Percentiles rank a stretch among this genome's conserved stretches.
These are phyloP conservation scores for Sphyrna mokarran DNA, from an alignment of 2,113 vertebrate species.

Conservation along the genomic window DNA sequence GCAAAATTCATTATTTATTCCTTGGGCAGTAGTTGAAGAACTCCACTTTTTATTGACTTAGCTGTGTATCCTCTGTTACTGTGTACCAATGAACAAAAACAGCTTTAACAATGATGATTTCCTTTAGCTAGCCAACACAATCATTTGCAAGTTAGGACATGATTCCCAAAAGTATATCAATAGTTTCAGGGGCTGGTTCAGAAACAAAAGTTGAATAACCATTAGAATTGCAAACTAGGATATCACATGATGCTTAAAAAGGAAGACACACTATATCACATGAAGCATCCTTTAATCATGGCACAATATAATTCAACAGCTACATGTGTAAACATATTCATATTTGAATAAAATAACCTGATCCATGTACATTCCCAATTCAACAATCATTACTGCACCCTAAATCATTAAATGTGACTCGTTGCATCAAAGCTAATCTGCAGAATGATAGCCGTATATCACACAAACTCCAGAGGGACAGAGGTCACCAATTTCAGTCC, in stretches of 20 bases:
- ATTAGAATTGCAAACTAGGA: background rate
- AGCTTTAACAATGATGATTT: background rate
- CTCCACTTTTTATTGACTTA: too few relatives aligned
- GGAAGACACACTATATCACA: background rate
- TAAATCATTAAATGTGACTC: background rate
- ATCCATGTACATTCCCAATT: background rate
- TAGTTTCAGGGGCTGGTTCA: background rate
- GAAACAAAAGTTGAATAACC: background rate
- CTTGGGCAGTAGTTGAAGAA: background rate
- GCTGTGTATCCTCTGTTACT: too few relatives aligned
- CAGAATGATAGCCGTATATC: too few relatives aligned
- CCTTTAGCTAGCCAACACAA: background rate
- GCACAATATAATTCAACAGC: background rate
- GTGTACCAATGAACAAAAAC: background rate
- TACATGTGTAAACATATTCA: background rate
- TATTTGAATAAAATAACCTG: background rate
- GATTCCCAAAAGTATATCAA: background rate
- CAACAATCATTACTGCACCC: background rate
- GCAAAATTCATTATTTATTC: background rate
- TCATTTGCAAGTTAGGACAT: background rate
- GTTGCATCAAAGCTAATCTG: too few relatives aligned
- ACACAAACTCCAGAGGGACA: too few relatives aligned
- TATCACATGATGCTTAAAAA: background rate
- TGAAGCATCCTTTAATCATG: background rate
- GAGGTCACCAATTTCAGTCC: too few relatives aligned